Evolutionary conservation across 2,888 invertebrate genomes (phyloP).

Genomic region (Caenorhabditis doughertyi): DNA sequence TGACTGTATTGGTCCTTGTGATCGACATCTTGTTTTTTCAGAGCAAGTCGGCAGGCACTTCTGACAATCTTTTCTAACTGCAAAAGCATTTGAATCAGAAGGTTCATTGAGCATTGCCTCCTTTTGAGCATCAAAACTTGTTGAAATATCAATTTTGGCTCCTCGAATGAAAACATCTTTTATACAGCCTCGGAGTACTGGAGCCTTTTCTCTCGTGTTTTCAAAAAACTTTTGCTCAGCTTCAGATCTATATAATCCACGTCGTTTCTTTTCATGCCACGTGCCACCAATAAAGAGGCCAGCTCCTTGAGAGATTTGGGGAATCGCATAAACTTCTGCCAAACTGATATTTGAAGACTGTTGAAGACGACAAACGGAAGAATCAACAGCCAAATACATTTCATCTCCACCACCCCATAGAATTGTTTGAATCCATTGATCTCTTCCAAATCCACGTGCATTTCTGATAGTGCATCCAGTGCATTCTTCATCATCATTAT

Average conservation of each 20-base stretch:
- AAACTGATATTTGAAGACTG: constrained; percentile 48
- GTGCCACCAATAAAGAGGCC: constrained; percentile 72
- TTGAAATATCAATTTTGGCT: constrained; percentile 56
- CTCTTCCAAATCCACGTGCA: constrained; percentile 62
- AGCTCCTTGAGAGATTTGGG: constrained; percentile 59
- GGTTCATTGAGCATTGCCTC: constrained; percentile 58
- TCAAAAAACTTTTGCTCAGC: constrained; percentile 72
- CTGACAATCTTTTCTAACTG: constrained; percentile 63
- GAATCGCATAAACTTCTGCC: constrained; percentile 65
- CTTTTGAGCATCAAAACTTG: constrained; percentile 64
- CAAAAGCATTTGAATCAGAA: constrained; percentile 57
- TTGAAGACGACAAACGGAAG: constrained; percentile 54
- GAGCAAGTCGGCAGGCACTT: constrained; percentile 56
- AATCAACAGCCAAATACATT: constrained; percentile 58
- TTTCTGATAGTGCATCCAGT: constrained; percentile 44
- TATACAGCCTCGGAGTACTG: constrained; percentile 73
- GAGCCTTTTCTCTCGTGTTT: constrained; percentile 75
- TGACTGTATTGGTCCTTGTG: constrained; percentile 32
- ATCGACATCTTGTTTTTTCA: constrained; percentile 60
- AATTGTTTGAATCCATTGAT: constrained; percentile 67
- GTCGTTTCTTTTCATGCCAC: constrained; percentile 69
- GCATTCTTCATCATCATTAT: constrained; percentile 60
- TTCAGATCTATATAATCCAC: constrained; percentile 67
- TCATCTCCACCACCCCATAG: constrained; percentile 63
- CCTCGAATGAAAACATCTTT: constrained; percentile 71